Evolutionary conservation across 2,113 vertebrate genomes (phyloP).

Genomic region (Dolichallabes microphthalmus): DNA sequence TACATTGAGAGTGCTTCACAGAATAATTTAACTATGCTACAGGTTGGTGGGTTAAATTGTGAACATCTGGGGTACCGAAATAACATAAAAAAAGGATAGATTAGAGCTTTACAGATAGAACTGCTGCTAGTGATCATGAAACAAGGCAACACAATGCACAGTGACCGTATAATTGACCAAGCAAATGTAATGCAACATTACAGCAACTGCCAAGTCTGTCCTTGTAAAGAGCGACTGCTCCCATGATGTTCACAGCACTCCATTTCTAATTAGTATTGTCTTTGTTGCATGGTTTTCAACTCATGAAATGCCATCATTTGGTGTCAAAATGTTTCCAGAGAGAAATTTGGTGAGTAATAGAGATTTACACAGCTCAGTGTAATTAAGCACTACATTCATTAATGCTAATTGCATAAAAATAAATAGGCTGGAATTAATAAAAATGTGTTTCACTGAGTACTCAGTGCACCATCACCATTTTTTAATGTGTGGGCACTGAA

Average conservation of each 20-base stretch:
- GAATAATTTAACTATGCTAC: constrained; percentile 19
- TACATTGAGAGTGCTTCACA: neutral
- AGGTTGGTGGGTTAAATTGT: constrained; percentile 8
- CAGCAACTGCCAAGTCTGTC: constrained; percentile 58
- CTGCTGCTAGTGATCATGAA: constrained; percentile 1
- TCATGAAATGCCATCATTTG: constrained; percentile 74
- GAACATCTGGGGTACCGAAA: constrained; percentile 15
- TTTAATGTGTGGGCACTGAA: constrained; percentile 5
- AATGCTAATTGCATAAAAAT: constrained; percentile 71
- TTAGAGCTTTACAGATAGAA: neutral
- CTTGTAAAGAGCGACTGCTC: constrained; percentile 60
- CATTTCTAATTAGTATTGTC: constrained; percentile 76
- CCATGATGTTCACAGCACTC: constrained; percentile 68
- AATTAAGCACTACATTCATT: constrained; percentile 76
- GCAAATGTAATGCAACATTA: constrained; percentile 36
- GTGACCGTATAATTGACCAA: constrained; percentile 29
- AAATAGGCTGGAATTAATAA: constrained; percentile 54
- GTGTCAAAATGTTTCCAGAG: constrained; percentile 73
- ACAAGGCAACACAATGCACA: constrained; percentile 8
- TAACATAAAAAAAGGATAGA: constrained; percentile 5
- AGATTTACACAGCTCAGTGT: constrained; percentile 75
- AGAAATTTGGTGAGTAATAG: constrained; percentile 68
- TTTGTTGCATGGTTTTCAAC: constrained; percentile 68
- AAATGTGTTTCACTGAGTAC: constrained; percentile 65
- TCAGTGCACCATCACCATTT: constrained; percentile 5